These are phyloP conservation scores for Calcarius lapponicus DNA, from an alignment of 2,797 vertebrate species.

Conservation along the genomic window DNA sequence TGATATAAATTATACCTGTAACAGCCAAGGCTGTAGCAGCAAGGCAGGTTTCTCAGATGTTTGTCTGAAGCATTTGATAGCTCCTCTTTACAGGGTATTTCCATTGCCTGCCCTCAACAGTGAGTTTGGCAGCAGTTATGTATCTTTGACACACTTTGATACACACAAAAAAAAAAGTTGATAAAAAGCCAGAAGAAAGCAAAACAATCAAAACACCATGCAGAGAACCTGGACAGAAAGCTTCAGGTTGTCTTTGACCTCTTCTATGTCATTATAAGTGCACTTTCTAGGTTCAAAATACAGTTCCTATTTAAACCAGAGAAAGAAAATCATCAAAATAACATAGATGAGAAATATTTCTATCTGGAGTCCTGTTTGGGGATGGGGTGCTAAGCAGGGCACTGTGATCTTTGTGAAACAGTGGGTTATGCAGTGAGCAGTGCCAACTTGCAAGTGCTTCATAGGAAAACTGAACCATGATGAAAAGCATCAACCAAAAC, in stretches of 20 bases:
- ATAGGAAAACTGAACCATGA: background rate
- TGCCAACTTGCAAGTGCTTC: background rate
- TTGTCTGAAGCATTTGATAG: background rate
- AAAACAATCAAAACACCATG: background rate
- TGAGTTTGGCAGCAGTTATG: background rate
- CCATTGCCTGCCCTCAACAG: background rate
- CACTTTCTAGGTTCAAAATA: background rate
- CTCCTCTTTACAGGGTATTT: background rate
- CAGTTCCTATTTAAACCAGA: background rate
- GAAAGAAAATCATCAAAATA: background rate
- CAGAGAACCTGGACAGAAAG: background rate
- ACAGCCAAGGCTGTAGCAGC: background rate
- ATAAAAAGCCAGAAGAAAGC: background rate
- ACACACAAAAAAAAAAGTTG: background rate
- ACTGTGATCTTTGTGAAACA: background rate
- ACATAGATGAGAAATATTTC: background rate
- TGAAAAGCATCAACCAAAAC: background rate
- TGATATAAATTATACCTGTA: background rate
- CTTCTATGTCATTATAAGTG: background rate
- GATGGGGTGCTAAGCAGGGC: background rate
- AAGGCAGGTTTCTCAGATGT: background rate
- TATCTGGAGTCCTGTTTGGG: background rate
- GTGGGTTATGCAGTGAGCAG: rapidly evolving
- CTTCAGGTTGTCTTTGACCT: background rate
- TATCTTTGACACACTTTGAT: background rate